Conservation (phyloP, 2,888 invertebrate species). For the Sipha maydis region DNA sequence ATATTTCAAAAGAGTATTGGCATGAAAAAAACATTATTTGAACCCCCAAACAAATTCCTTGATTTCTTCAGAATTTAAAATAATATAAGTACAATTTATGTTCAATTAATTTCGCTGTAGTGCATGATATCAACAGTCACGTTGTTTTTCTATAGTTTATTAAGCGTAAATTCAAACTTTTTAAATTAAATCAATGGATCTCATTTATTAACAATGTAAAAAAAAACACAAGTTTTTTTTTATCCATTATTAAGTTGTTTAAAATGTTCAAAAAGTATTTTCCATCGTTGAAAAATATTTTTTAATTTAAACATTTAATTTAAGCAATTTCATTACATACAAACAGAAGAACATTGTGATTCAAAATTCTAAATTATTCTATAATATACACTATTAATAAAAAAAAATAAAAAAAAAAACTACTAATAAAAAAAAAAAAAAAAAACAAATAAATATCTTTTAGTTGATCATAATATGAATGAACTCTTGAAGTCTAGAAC, state of each 20-base stretch:
- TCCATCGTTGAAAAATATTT: conserved; percentile 3
- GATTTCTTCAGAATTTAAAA: background rate
- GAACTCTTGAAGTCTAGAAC: background rate
- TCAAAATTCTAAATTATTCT: background rate
- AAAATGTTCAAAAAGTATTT: conserved; percentile 19
- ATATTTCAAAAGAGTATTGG: too few species aligned
- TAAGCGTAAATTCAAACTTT: conserved; percentile 22
- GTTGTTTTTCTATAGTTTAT: background rate
- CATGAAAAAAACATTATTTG: too few species aligned
- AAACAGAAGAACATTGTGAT: background rate
- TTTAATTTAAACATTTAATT: conserved; percentile 42
- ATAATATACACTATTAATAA: background rate
- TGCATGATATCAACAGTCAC: background rate
- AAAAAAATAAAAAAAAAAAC: background rate
- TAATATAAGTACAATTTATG: background rate
- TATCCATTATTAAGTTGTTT: conserved; percentile 10
- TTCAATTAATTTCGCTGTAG: background rate
- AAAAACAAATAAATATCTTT: background rate
- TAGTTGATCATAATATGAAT: background rate
- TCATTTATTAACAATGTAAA: conserved; percentile 2
- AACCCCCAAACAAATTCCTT: background rate
- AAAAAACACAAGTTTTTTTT: conserved; percentile 28
- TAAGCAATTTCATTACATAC: conserved; percentile 1
- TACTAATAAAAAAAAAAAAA: background rate
- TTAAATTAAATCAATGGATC: conserved; percentile 26